Evolutionary conservation across 2,797 vertebrate species (phyloP).

Genomic region (Galaxias olidus): DNA sequence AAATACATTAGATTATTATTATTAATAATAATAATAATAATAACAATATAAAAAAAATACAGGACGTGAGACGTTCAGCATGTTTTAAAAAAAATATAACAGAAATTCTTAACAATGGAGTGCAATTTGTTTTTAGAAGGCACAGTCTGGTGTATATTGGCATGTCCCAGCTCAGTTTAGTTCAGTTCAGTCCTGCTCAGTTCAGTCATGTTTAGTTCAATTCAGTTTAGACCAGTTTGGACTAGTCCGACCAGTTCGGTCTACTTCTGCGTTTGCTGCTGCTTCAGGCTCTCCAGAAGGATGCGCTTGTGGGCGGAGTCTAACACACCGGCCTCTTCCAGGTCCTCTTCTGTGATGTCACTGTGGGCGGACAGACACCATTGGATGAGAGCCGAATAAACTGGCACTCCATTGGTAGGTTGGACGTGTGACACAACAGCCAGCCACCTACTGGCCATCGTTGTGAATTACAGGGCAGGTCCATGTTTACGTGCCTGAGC

Average conservation of each 20-base stretch:
- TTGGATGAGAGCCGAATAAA: background rate
- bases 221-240: conserved; percentile 14
- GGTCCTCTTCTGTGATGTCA: conserved; percentile 95
- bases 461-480: no score
- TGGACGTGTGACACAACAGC: no score
- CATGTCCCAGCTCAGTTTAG: conserved; percentile 34
- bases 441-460: no score
- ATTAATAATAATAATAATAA: conserved; percentile 37
- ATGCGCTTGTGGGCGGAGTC: conserved; percentile 88
- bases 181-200: conserved; percentile 33
- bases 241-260: conserved; percentile 37
- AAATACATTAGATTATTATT: conserved; percentile 37
- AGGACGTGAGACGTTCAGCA: conserved; percentile 20
- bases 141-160: conserved; percentile 62
- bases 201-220: conserved; percentile 47
- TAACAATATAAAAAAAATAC: conserved; percentile 24
- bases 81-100: conserved; percentile 22
- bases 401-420: no score
- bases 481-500: background rate
- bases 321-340: conserved; percentile 91
- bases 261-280: conserved; percentile 76
- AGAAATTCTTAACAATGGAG: conserved; percentile 49
- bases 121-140: conserved; percentile 68
- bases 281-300: conserved; percentile 87
- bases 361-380: conserved; percentile 58